Evolutionary conservation across 2,797 vertebrate genomes (phyloP).

Genomic region (Gouania willdenowi): DNA sequence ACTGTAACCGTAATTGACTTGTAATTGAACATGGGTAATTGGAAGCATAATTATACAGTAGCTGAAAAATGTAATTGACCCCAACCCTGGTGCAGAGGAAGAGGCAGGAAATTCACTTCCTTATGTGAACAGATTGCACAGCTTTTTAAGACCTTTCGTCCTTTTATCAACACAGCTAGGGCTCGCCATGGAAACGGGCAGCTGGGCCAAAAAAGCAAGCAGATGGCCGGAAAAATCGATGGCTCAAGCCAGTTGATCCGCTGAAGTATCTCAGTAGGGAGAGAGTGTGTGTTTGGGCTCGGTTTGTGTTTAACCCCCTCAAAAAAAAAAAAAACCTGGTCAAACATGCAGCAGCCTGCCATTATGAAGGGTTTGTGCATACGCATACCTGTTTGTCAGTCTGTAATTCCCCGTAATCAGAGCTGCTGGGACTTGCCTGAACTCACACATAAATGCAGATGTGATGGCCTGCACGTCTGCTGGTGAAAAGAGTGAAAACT

Average conservation of each 20-base stretch:
- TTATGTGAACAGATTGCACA: slow-evolving; percentile 48
- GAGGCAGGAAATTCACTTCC: slow-evolving; percentile 8
- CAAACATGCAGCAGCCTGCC: no score
- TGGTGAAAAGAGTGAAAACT: no score
- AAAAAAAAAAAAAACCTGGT: no score
- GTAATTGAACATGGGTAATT: no score
- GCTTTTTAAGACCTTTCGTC: slow-evolving; percentile 47
- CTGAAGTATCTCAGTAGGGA: slow-evolving; percentile 27
- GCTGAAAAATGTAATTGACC: no score
- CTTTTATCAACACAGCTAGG: slow-evolving; percentile 40
- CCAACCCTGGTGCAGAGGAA: no score
- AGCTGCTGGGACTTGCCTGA: background rate
- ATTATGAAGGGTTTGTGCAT: no score
- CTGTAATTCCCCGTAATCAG: slow-evolving; percentile 1
- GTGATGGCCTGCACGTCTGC: no score
- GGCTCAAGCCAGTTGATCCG: slow-evolving; percentile 47
- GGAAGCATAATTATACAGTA: no score
- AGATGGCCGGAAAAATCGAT: slow-evolving; percentile 67
- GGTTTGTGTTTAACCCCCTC: slow-evolving; percentile 8
- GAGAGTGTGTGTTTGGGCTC: slow-evolving; percentile 25
- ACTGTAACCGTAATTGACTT: no score
- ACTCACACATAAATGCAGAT: no score
- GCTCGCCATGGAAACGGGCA: slow-evolving; percentile 61
- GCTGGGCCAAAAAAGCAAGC: slow-evolving; percentile 46
- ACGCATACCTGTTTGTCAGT: no score